Conservation (phyloP, 1,140 invertebrate species). For the Periplaneta americana region DNA sequence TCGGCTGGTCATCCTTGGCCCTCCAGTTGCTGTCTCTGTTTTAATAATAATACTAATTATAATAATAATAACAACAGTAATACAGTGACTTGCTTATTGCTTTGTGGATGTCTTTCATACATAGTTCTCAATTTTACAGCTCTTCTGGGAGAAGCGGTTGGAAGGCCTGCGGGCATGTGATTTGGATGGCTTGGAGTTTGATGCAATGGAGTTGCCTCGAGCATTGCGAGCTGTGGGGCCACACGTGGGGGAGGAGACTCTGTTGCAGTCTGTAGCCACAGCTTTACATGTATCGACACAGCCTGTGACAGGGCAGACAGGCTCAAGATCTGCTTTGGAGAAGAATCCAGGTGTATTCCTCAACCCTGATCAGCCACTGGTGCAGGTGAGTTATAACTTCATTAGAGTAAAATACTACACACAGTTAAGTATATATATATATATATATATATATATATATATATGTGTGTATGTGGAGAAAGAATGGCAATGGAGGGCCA, state of each 20-base stretch:
- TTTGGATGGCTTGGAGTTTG: slow-evolving; percentile 72
- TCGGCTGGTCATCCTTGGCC: too few relatives aligned
- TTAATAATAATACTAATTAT: too few relatives aligned
- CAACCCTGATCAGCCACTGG: slow-evolving; percentile 94
- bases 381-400: slow-evolving; percentile 54
- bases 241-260: slow-evolving; percentile 84
- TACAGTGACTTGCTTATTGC: too few relatives aligned
- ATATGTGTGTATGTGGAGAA: not conserved
- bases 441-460: not conserved
- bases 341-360: slow-evolving; percentile 93
- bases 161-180: slow-evolving; percentile 87
- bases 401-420: not conserved
- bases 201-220: slow-evolving; percentile 77
- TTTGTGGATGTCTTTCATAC: slow-evolving; percentile 5
- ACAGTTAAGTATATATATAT: not conserved
- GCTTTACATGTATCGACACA: slow-evolving; percentile 75
- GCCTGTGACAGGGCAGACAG: slow-evolving; percentile 87
- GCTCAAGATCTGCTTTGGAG: slow-evolving; percentile 72
- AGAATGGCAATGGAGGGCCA: too few relatives aligned
- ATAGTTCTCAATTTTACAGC: slow-evolving; percentile 39
- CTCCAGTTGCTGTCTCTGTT: too few relatives aligned
- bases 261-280: slow-evolving; percentile 85
- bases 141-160: slow-evolving; percentile 97
- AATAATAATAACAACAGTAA: too few relatives aligned
- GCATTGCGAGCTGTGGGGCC: slow-evolving; percentile 87